Conservation (phyloP, 2,113 vertebrate species). For the Grammomys surdaster region DNA sequence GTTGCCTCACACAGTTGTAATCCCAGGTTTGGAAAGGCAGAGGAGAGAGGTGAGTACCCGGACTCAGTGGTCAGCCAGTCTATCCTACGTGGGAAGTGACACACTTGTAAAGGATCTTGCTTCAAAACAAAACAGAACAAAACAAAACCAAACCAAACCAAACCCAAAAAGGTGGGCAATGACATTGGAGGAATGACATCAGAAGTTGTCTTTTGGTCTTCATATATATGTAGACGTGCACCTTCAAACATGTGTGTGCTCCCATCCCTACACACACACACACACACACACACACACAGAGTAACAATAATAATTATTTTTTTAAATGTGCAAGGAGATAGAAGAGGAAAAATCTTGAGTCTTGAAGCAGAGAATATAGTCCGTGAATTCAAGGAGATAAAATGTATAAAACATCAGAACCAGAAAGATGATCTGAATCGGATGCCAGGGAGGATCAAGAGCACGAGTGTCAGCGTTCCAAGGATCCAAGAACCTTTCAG, state of each 20-base stretch:
- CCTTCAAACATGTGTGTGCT: not conserved
- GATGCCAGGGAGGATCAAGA: not conserved
- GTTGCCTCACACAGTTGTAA: not conserved
- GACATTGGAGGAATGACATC: not conserved
- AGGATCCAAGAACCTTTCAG: not conserved
- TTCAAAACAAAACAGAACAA: not conserved
- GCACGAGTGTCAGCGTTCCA: not conserved
- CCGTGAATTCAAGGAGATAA: constrained; percentile 8
- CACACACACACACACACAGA: not conserved
- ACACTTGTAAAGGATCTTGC: not conserved
- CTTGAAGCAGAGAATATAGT: not conserved
- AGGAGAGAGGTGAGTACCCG: not conserved
- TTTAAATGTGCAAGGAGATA: not conserved
- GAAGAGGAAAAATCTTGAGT: not conserved
- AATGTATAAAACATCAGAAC: not conserved
- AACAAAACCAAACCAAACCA: not conserved
- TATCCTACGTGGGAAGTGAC: not conserved
- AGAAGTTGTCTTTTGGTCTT: not conserved
- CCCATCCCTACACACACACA: not conserved
- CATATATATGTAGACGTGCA: too few relatives aligned
- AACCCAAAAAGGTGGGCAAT: not conserved
- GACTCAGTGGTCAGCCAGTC: not conserved
- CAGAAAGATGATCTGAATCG: not conserved
- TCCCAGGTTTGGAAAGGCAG: too few relatives aligned
- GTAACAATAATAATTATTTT: not conserved